Percentiles rank a stretch among this genome's conserved stretches.
Evolutionary conservation across 2,888 invertebrate genomes (phyloP).

Genomic region (Eumerus sabulonum): DNA sequence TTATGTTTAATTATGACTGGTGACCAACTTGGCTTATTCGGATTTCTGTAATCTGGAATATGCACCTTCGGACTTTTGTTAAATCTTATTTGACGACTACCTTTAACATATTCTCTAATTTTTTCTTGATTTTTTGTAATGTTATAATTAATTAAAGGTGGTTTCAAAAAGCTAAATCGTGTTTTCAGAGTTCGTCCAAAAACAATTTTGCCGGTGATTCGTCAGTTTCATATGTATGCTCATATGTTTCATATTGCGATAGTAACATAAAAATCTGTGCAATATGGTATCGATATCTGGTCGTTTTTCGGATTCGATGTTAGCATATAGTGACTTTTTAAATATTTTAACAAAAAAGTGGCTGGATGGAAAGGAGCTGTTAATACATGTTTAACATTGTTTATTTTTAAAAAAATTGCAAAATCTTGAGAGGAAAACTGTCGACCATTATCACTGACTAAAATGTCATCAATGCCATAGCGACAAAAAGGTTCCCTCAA

Average conservation of each 20-base stretch:
- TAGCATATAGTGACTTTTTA: too few relatives aligned
- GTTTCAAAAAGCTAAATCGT: neutral
- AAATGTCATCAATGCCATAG: slow-evolving; percentile 41
- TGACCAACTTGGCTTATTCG: slow-evolving; percentile 10
- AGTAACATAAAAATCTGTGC: slow-evolving; percentile 25
- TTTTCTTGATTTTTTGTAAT: slow-evolving; percentile 24
- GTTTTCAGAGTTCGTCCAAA: too few relatives aligned
- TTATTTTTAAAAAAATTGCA: neutral
- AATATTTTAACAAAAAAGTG: too few relatives aligned
- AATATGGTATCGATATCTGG: slow-evolving; percentile 18
- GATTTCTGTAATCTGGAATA: slow-evolving; percentile 31
- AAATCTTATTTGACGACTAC: slow-evolving; percentile 17
- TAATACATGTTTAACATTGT: slow-evolving; percentile 20
- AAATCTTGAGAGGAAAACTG: slow-evolving; percentile 32
- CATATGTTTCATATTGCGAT: slow-evolving; percentile 18
- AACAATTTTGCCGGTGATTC: slow-evolving; percentile 3
- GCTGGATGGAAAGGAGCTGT: too few relatives aligned
- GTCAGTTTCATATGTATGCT: slow-evolving; percentile 14
- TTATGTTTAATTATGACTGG: neutral
- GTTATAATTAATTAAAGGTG: too few relatives aligned
- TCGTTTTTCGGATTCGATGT: too few relatives aligned
- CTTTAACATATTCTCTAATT: slow-evolving; percentile 14
- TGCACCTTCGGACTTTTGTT: slow-evolving; percentile 14
- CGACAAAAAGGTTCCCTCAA: slow-evolving; percentile 55
- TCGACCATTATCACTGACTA: slow-evolving; percentile 61